Evolutionary conservation across 2,888 invertebrate genomes (phyloP), one percentile per base, ranked within the genome.

Genomic region (Gymnoscelis rufifasciata): DNA sequence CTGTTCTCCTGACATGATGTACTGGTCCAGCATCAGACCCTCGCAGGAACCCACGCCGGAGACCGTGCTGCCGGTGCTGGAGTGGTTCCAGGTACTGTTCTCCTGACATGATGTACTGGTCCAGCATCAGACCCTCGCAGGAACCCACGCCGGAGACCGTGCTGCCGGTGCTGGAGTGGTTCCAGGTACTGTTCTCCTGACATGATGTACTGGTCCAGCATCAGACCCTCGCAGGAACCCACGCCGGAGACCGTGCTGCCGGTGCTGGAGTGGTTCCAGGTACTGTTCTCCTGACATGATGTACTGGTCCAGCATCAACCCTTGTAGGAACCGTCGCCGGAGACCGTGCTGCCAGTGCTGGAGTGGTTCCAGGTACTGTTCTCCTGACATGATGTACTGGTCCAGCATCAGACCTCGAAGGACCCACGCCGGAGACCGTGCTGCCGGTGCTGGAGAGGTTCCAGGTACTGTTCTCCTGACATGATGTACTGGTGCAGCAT

Each of bases 391-490:
- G 91, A 96, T 99, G n/a, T n/a, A n/a, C n/a, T n/a, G n/a, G n/a
- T n/a, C n/a, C n/a, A n/a, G n/a, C n/a, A n/a, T n/a, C n/a, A n/a
- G n/a, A n/a, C n/a, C n/a, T n/a, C n/a, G n/a, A n/a, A n/a, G n/a
- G n/a, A n/a, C n/a, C n/a, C n/a, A n/a, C n/a, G 88, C 95, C 97
- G 0, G 98, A 98, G n/a, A n/a, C n/a, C 68, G 96, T 95, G 52
- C 97, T 98, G 38, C 87, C 98, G 28, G 97, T 98, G 1, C 96
- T 99, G 68, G 96, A 97, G n/a, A n/a, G n/a, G n/a, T n/a, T n/a
- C n/a, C n/a, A n/a, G n/a, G n/a, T n/a, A n/a, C n/a, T n/a, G n/a
- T n/a, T n/a, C n/a, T n/a, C n/a, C n/a, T 67, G 94, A 96, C n/a
- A 93, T 94, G 59, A 95, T 99, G 91, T 99, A 98, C 79, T 94